Evolutionary conservation across 2,888 invertebrate genomes (phyloP), one percentile per base, ranked within the genome.

Genomic region (Caenorhabditis auriculariae): DNA sequence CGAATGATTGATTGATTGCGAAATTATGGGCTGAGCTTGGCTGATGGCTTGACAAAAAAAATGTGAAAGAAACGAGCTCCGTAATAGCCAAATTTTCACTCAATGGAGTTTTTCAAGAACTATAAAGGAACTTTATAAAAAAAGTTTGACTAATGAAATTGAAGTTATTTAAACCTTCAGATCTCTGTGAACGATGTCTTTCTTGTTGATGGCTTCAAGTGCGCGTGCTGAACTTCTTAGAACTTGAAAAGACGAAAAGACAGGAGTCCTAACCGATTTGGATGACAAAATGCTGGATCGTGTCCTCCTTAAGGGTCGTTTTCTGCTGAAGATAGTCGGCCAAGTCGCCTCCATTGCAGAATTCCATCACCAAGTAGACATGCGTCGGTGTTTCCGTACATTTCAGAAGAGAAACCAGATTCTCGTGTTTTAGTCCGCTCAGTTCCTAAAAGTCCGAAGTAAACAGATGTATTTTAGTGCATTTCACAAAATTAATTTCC

Each of bases 111-210:
- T n/a, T n/a, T n/a, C n/a, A n/a, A n/a, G n/a, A n/a, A n/a, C n/a
- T n/a, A n/a, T n/a, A n/a, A n/a, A n/a, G n/a, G n/a, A n/a, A n/a
- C n/a, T n/a, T n/a, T n/a, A n/a, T n/a, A n/a, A n/a, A n/a, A n/a
- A n/a, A n/a, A n/a, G n/a, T n/a, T n/a, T n/a, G n/a, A n/a, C n/a
- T n/a, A n/a, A n/a, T n/a, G n/a, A n/a, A n/a, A n/a, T n/a, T n/a
- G n/a, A n/a, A n/a, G n/a, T n/a, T n/a, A n/a, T n/a, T n/a, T n/a
- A n/a, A n/a, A n/a, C n/a, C n/a, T 99, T 99, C 82, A 99, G 87
- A 86, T 99, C 98, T 77, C 98, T 87, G 84, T 99, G 98, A 60
- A 99, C 93, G 81, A 99, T 93, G 76, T 93, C 96, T 86, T 95
- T 96, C 72, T 89, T 91, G 85, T 93, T 91, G 72, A 99, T 87